Percentiles rank a stretch among this genome's conserved stretches.
Evolutionary conservation across 2,888 invertebrate species (phyloP).

Genomic region (Polyommatus icarus): DNA sequence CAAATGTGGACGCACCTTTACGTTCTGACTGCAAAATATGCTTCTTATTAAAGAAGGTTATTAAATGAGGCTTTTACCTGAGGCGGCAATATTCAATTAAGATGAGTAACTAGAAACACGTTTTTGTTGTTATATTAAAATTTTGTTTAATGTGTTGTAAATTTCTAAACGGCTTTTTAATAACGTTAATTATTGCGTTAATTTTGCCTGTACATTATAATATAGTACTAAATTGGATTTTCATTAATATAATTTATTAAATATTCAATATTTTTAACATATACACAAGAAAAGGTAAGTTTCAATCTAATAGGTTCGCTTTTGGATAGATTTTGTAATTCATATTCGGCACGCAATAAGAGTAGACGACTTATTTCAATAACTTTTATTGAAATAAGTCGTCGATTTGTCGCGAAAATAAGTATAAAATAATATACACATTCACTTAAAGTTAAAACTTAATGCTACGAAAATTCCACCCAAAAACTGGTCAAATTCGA

Average conservation of each 20-base stretch:
- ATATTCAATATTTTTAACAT: no score
- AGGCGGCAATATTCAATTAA: slow-evolving; percentile 37
- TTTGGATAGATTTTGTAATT: no score
- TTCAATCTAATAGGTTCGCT: no score
- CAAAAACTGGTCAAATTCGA: background rate
- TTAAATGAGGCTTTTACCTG: slow-evolving; percentile 35
- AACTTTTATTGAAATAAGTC: no score
- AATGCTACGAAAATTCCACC: background rate
- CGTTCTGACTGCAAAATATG: background rate
- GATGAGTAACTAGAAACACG: slow-evolving; percentile 30
- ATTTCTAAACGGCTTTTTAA: slow-evolving; percentile 12
- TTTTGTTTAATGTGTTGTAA: slow-evolving; percentile 24
- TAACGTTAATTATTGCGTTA: background rate
- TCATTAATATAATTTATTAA: background rate
- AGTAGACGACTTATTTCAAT: no score
- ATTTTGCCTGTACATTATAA: background rate
- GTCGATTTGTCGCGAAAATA: no score
- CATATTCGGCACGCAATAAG: no score
- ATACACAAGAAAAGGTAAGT: no score
- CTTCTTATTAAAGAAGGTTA: slow-evolving; percentile 34
- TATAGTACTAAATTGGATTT: background rate
- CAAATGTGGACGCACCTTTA: no score
- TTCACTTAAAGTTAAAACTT: background rate
- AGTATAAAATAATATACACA: no score
- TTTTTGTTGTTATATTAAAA: slow-evolving; percentile 20